These are phyloP conservation scores for Corythornis vintsioides DNA, from an alignment of 2,113 vertebrate species.

Conservation along the genomic window DNA sequence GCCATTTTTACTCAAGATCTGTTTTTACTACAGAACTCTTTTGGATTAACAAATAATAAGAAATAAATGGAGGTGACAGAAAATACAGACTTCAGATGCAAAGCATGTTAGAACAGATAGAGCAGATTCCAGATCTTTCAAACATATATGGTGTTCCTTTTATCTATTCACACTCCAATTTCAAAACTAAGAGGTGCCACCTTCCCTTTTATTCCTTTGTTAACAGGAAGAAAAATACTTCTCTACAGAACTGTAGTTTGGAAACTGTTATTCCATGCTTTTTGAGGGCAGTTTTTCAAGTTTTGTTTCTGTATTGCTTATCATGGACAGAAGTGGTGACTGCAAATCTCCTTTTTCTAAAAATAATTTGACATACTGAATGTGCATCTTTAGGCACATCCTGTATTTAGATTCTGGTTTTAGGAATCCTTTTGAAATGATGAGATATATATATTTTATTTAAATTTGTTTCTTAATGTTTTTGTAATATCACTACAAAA, in stretches of 20 bases:
- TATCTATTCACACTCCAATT: conserved; percentile 7
- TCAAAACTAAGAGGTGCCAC: neutral
- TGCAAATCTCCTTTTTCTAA: neutral
- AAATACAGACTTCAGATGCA: conserved; percentile 38
- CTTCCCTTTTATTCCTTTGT: neutral
- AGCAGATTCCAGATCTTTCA: conserved; percentile 37
- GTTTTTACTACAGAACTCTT: conserved; percentile 46
- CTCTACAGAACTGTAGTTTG: neutral
- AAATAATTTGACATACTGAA: neutral
- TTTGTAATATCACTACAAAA: neutral
- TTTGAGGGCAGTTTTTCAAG: neutral
- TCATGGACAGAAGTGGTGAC: neutral
- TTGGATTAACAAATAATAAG: conserved; percentile 26
- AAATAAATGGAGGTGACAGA: conserved; percentile 33
- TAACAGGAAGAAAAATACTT: neutral
- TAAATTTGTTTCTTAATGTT: neutral
- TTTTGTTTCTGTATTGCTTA: neutral
- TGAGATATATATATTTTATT: neutral
- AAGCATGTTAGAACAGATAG: conserved; percentile 2
- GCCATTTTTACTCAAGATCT: conserved; percentile 15
- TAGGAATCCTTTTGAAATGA: neutral
- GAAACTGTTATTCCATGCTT: neutral
- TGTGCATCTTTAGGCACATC: neutral
- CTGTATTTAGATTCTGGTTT: neutral
- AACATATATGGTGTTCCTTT: conserved; percentile 26